Percentiles rank a stretch among this genome's conserved stretches.
These are phyloP conservation scores for Podarcis muralis DNA, from an alignment of 2,113 vertebrate genomes.

Conservation along the genomic window DNA sequence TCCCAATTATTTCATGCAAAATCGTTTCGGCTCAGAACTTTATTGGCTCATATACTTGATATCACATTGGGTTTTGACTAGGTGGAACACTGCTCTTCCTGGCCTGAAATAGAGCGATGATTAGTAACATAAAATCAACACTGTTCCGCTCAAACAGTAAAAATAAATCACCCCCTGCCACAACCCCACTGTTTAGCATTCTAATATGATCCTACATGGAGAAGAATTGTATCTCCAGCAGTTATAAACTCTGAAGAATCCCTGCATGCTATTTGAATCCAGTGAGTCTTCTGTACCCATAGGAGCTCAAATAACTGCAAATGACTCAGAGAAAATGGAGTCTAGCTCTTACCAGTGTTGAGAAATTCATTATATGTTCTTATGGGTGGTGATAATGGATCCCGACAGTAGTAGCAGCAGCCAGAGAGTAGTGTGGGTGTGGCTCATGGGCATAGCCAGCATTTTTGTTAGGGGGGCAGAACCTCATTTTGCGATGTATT, in stretches of 20 bases:
- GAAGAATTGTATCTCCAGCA: not conserved
- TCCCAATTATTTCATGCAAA: not conserved
- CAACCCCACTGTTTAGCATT: not conserved
- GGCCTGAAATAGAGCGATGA: not conserved
- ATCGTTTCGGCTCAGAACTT: not conserved
- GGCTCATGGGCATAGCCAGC: no score
- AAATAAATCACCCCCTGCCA: no score
- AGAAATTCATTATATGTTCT: not conserved
- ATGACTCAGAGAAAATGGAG: no score
- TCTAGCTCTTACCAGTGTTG: not conserved
- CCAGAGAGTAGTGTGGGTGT: no score
- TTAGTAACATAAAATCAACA: not conserved
- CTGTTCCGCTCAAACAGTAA: not conserved
- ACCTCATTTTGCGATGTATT: no score
- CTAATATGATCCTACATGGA: not conserved
- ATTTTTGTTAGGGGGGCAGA: no score
- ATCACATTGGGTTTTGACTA: not conserved
- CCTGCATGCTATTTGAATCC: not conserved
- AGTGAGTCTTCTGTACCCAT: not conserved
- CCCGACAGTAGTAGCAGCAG: no score
- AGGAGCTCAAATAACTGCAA: not conserved
- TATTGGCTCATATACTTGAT: not conserved
- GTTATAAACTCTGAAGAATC: not conserved
- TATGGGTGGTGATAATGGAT: no score
- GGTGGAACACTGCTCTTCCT: not conserved